These are phyloP conservation scores for Paralichthys olivaceus DNA, from an alignment of 2,113 vertebrate species.

Conservation along the genomic window DNA sequence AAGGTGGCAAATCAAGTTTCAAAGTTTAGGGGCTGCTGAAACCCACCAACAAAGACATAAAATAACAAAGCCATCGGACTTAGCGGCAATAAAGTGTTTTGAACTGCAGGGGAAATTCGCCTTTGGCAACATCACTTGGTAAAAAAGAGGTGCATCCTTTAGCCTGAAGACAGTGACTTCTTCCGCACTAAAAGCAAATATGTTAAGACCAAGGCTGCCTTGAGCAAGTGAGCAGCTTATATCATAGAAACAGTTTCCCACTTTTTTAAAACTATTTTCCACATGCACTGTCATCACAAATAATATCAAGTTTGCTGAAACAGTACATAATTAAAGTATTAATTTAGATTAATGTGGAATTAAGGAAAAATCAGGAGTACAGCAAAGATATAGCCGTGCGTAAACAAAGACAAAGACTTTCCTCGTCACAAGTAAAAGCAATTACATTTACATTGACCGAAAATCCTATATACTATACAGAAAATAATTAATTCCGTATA, in stretches of 20 bases:
- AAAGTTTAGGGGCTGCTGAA: slow-evolving; percentile 18
- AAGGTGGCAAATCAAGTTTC: slow-evolving; percentile 44
- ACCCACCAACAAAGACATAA: slow-evolving; percentile 42
- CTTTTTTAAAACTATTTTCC: neutral
- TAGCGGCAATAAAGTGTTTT: slow-evolving; percentile 51
- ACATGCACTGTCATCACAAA: neutral
- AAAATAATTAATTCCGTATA: neutral
- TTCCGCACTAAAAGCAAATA: slow-evolving; percentile 37
- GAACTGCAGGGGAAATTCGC: slow-evolving; percentile 43
- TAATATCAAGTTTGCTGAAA: neutral
- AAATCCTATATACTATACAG: neutral
- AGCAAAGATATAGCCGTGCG: neutral
- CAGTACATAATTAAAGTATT: neutral
- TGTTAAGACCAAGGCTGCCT: slow-evolving; percentile 6
- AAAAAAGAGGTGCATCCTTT: slow-evolving; percentile 43
- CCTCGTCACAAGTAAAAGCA: neutral
- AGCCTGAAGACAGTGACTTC: slow-evolving; percentile 19
- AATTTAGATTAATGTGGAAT: neutral
- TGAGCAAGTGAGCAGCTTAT: neutral
- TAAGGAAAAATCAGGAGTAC: neutral
- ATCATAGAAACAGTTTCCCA: neutral
- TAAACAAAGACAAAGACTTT: neutral
- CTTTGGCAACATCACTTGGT: slow-evolving; percentile 39
- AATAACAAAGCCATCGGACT: slow-evolving; percentile 45
- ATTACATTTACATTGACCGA: neutral